Evolutionary conservation across 2,113 vertebrate species (phyloP).

Genomic region (Dicrurus megarhynchus): DNA sequence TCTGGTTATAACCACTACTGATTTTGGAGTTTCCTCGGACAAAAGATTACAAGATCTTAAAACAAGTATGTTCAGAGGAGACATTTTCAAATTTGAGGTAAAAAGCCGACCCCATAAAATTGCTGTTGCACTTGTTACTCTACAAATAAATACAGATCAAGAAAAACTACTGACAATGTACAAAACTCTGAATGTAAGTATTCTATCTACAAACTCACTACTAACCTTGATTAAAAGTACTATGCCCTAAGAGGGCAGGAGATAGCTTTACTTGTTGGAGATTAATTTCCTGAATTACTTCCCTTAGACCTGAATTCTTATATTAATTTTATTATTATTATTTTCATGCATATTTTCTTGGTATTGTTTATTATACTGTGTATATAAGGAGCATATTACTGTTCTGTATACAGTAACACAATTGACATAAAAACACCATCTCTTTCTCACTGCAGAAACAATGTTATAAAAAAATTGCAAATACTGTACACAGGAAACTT

Average conservation of each 20-base stretch:
- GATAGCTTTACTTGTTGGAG: not conserved
- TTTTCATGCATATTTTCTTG: not conserved
- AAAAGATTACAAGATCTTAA: not conserved
- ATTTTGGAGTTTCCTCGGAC: not conserved
- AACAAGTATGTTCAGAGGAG: not conserved
- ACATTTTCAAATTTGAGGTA: not conserved
- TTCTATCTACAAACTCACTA: not conserved
- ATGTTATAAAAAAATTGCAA: not conserved
- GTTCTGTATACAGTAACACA: not conserved
- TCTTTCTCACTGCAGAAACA: not conserved
- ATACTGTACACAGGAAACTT: not conserved
- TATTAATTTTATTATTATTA: not conserved
- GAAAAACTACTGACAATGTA: not conserved
- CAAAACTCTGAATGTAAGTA: not conserved
- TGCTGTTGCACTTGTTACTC: not conserved
- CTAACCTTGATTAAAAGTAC: not conserved
- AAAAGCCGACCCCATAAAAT: not conserved
- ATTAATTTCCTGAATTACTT: not conserved
- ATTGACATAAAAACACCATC: not conserved
- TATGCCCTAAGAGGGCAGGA: not conserved
- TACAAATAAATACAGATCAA: not conserved
- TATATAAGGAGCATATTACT: not conserved
- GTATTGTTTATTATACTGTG: not conserved
- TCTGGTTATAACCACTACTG: not conserved
- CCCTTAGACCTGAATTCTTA: not conserved